Percentiles rank a stretch among this genome's conserved stretches.
phyloP scores from a whole-genome alignment of 2,113 vertebrate species.

The Stomatorhinus ivindoensis region DNA sequence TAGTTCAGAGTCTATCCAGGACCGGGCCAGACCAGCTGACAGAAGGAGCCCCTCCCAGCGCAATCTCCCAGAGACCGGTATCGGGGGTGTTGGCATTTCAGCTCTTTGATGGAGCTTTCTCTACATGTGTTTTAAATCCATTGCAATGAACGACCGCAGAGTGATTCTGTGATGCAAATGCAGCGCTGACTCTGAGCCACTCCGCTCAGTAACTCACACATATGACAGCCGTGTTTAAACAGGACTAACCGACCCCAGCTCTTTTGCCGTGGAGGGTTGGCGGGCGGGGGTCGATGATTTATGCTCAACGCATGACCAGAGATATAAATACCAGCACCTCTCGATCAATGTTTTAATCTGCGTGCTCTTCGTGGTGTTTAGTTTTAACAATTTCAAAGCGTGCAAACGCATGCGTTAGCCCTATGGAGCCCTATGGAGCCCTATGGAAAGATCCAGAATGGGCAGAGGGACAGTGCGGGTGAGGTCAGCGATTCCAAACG shows the following conservation, averaged over 20 bases:
- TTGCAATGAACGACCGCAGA: neutral
- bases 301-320: neutral
- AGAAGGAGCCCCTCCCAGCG: neutral
- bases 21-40: neutral
- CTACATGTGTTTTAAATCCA: neutral
- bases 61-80: neutral
- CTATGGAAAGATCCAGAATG: neutral
- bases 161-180: neutral
- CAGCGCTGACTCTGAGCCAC: neutral
- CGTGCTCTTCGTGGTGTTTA: neutral
- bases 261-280: neutral
- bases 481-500: neutral
- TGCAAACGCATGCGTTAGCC: neutral
- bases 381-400: neutral
- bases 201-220: neutral
- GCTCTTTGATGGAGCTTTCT: neutral
- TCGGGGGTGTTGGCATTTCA: neutral
- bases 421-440: neutral
- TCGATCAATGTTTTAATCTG: constrained; percentile 11
- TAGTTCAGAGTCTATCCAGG: neutral
- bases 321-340: constrained; percentile 1
- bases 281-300: neutral
- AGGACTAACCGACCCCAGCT: neutral
- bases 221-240: neutral
- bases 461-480: neutral